phyloP scores from a whole-genome alignment of 2,888 invertebrate genomes.

The Diploptera punctata region DNA sequence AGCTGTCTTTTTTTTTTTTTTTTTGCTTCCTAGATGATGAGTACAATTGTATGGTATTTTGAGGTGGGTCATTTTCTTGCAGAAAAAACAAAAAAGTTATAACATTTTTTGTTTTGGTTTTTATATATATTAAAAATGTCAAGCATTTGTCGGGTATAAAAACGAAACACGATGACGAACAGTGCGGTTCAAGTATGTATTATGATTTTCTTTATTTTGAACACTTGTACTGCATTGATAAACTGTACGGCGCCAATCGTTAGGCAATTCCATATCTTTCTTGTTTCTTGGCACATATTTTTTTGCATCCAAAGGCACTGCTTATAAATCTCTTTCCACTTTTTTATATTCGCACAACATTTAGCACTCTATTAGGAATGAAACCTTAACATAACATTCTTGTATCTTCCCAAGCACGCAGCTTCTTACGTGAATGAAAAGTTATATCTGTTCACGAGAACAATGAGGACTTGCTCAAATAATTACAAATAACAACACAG shows the following conservation, averaged over 20 bases:
- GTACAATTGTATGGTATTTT: slow-evolving; percentile 36
- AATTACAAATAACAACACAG: slow-evolving; percentile 41
- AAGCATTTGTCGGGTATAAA: slow-evolving; percentile 36
- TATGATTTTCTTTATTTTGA: slow-evolving; percentile 21
- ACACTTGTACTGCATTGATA: slow-evolving; percentile 34
- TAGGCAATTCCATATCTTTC: background rate
- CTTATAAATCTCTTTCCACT: slow-evolving; percentile 28
- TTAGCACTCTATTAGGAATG: slow-evolving; percentile 38
- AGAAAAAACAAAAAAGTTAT: slow-evolving; percentile 24
- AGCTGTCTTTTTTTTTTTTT: slow-evolving; percentile 21
- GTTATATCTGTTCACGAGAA: slow-evolving; percentile 23
- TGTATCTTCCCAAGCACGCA: background rate
- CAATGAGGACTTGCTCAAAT: slow-evolving; percentile 20
- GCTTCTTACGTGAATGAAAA: background rate
- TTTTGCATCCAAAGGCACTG: slow-evolving; percentile 41
- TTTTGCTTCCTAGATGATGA: slow-evolving; percentile 19
- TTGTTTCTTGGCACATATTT: slow-evolving; percentile 39
- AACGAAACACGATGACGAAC: slow-evolving; percentile 38
- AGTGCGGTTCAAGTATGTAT: slow-evolving; percentile 13
- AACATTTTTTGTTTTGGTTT: slow-evolving; percentile 30
- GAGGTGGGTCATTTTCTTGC: slow-evolving; percentile 41
- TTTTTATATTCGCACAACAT: slow-evolving; percentile 24
- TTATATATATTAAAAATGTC: too few relatives aligned
- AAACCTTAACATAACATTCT: slow-evolving; percentile 33
- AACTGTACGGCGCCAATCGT: background rate